These are phyloP conservation scores for Mus minutoides DNA, from an alignment of 2,797 vertebrate species.

Conservation along the genomic window DNA sequence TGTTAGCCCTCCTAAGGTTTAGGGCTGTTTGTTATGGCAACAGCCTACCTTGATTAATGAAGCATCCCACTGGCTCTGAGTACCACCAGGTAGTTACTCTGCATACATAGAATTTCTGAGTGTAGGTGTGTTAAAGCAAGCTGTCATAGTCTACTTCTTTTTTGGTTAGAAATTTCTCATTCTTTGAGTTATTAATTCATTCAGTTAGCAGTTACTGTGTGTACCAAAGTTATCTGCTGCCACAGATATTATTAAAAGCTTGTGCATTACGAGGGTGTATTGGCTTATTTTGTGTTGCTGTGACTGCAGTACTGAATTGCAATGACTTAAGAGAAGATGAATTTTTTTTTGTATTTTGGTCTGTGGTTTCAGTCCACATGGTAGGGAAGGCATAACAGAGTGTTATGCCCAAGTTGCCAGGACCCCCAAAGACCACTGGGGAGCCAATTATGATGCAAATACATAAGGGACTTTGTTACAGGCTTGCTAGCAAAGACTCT, in stretches of 20 bases:
- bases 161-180: conserved; percentile 33
- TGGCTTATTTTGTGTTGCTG: not conserved
- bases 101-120: not conserved
- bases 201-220: not conserved
- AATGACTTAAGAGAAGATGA: not conserved
- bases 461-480: not conserved
- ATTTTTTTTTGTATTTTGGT: not conserved
- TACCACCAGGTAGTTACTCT: not conserved
- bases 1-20: not conserved
- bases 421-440: not conserved
- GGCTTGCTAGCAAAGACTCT: not conserved
- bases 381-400: not conserved
- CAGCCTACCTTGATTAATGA: conserved; percentile 2
- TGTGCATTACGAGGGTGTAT: not conserved
- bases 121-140: not conserved
- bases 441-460: not conserved
- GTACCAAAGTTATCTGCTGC: not conserved
- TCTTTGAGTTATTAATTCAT: conserved; percentile 23
- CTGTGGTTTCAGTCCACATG: not conserved
- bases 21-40: not conserved
- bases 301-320: not conserved
- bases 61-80: not conserved
- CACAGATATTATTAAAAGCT: not conserved
- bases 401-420: not conserved
- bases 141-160: not conserved